A percentile compares a stretch with the other conserved stretches of the same genome.
phyloP scores from a whole-genome alignment of 2,797 vertebrate species.

The Peromyscus melanophrys region DNA sequence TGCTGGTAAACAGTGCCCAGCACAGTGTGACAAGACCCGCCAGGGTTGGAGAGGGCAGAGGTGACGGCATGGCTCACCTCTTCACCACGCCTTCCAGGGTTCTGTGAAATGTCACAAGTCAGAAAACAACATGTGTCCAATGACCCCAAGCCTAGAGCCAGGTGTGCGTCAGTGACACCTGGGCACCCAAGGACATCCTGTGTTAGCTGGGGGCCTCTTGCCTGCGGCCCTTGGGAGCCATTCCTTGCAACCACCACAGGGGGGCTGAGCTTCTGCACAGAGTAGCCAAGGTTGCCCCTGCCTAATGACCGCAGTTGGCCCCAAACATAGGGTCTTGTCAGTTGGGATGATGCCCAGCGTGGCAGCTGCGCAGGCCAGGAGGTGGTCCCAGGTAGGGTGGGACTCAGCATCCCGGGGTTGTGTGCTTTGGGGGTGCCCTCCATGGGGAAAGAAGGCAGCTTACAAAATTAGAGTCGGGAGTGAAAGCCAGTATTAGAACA shows the following conservation, averaged over 20 bases:
- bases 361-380: accelerated
- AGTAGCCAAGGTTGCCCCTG: neutral
- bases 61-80: neutral
- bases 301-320: neutral
- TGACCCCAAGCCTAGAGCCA: neutral
- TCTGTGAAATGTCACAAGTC: neutral
- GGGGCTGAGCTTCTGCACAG: neutral
- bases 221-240: neutral
- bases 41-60: constrained; percentile 5
- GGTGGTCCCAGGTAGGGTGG: neutral
- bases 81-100: neutral
- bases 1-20: neutral
- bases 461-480: neutral
- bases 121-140: neutral
- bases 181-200: neutral
- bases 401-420: neutral
- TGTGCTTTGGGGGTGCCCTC: neutral
- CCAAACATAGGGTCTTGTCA: accelerated
- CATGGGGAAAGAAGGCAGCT: neutral
- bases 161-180: neutral
- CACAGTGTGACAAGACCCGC: accelerated
- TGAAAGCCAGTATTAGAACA: neutral
- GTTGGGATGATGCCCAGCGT: accelerated
- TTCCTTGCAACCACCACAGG: accelerated
- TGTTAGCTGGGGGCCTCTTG: neutral